Percentiles rank a stretch among this genome's conserved stretches.
Conservation (phyloP, 2,113 vertebrate genomes). For the Scophthalmus maximus region DNA sequence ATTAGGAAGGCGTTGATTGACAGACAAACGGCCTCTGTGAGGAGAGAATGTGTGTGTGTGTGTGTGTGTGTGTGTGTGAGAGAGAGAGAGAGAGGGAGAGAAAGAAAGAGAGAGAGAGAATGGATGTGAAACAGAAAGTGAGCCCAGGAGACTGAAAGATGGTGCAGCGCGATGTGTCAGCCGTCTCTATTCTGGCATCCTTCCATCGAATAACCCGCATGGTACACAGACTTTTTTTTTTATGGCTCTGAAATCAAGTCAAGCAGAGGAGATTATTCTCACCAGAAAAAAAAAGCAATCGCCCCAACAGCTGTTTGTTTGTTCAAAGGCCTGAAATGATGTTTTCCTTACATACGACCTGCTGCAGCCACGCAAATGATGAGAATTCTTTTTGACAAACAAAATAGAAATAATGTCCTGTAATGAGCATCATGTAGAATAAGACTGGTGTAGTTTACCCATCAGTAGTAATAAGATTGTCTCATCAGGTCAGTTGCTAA, state of each 20-base stretch:
- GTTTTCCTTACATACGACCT: not conserved
- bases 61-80: conserved; percentile 6
- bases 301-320: not conserved
- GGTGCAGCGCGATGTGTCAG: conserved; percentile 28
- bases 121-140: conserved; percentile 3
- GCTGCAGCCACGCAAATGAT: not conserved
- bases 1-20: conserved; percentile 57
- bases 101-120: not conserved
- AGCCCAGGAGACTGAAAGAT: conserved; percentile 10
- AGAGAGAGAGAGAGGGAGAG: not conserved
- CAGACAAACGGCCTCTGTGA: conserved; percentile 26
- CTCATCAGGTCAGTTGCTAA: too few relatives aligned
- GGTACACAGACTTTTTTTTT: not conserved
- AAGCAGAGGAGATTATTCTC: not conserved
- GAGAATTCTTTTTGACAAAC: not conserved
- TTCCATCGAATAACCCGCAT: conserved; percentile 1
- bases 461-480: too few relatives aligned
- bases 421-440: too few relatives aligned
- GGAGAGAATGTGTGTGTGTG: not conserved
- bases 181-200: conserved; percentile 25
- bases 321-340: not conserved
- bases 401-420: too few relatives aligned
- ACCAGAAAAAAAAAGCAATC: not conserved
- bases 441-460: too few relatives aligned
- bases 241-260: not conserved